Base-by-base conservation (phyloP, 2,797 vertebrate genomes). In the Characodon lateralis region DNA sequence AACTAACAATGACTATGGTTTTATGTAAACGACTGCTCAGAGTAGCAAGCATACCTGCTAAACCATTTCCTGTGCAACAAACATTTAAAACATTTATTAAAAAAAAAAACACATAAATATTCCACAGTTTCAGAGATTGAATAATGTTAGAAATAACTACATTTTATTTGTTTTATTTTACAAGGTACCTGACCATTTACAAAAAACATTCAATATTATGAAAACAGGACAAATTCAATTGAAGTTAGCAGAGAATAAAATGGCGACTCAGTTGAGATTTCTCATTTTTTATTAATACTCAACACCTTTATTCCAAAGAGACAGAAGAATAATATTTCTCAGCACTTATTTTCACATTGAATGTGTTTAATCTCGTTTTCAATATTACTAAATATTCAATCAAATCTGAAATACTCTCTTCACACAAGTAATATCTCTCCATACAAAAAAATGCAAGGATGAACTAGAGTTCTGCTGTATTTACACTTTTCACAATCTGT, bases 261-360 rank as follows among this genome's bases (percentile, higher is more conserved):
- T 77, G 55, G 83, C 80, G 72, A 83, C 77, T 22, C 35, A 26
- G 13, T 51, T 86, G 88, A 93, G 89, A 93, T 94, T 93, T 94
- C 90, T 87, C 83, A 78, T 94, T 95, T 93, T 95, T 95, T 95
- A 95, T 95, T 95, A 95, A 95, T 95, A 95, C 94, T 94, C 92
- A 96, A 96, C 95, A 96, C 95, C 93, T 95, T 95, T 96, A 95
- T 94, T 96, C 95, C 95, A 96, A 96, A 96, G 94, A 95, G 95
- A 96, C 95, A 96, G 93, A 95, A 95, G 92, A 95, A 96, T 94
- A 96, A 95, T 96, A 95, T 95, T 95, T 95, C 93, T 94, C 93
- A 96, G 95, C 94, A 95, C 94, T 95, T 94, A 93, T 94, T 91
- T 95, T 94, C 93, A 95, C 95, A 95, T 92, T 85, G 87, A 95